Percentiles rank a stretch among this genome's conserved stretches.
These are phyloP conservation scores for Pantherophis guttatus DNA, from an alignment of 2,113 vertebrate species.

Conservation along the genomic window DNA sequence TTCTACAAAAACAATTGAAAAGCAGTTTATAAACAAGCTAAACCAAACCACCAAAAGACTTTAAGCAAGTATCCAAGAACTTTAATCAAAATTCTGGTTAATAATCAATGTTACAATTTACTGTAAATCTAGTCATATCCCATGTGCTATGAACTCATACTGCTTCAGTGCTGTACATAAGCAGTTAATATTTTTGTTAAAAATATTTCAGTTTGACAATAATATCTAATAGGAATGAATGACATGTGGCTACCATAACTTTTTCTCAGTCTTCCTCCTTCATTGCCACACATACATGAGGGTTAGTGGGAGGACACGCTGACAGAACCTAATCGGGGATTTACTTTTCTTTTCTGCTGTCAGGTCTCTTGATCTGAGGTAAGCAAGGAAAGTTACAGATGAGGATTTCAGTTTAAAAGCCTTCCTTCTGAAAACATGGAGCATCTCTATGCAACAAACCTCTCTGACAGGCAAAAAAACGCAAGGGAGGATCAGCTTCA, in stretches of 20 bases:
- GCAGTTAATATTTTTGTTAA: constrained; percentile 1
- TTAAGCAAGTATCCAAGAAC: neutral
- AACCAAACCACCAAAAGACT: neutral
- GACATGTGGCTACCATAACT: constrained; percentile 1
- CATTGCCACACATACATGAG: neutral
- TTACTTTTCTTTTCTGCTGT: constrained; percentile 33
- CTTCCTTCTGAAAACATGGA: constrained; percentile 32
- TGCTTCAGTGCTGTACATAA: neutral
- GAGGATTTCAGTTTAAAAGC: constrained; percentile 43
- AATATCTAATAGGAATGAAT: neutral
- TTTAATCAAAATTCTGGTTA: neutral
- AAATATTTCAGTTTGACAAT: constrained; percentile 14
- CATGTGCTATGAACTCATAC: neutral
- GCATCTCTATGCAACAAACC: neutral
- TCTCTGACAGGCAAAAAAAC: constrained; percentile 38
- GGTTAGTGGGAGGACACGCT: neutral
- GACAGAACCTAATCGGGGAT: constrained; percentile 25
- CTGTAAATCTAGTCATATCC: neutral
- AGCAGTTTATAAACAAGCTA: neutral
- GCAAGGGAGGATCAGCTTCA: constrained; percentile 40
- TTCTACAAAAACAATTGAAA: neutral
- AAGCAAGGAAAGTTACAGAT: constrained; percentile 25
- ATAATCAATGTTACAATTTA: neutral
- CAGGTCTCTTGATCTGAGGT: constrained; percentile 15
- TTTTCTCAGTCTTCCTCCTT: neutral